Base-by-base conservation (phyloP, 2,113 vertebrate species). In the Lucifuga dentata region DNA sequence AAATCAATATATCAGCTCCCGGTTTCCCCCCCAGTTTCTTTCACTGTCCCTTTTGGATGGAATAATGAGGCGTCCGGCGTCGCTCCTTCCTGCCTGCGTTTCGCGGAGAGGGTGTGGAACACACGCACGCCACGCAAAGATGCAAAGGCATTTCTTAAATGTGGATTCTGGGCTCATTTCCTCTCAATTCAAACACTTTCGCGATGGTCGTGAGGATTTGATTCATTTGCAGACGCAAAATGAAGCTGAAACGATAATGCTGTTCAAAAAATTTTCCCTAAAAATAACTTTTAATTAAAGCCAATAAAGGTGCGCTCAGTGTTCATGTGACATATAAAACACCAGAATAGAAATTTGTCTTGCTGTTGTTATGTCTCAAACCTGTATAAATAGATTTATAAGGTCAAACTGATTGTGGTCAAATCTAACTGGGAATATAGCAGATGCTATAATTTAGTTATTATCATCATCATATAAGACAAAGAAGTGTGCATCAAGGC, bases 51-150 rank as follows among this genome's bases (percentile, higher is more conserved):
- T 7, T 62, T 35, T 26, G 67, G 56, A 39, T 66, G 70, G 59
- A 60, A 63, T 62, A 76, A 68, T 36, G 70, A 63, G 70, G 84
- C 80, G 70, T 81, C 70, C 81, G 53, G 40, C 78, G 80, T 74
- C 86, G 74, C 83, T 58, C 69, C 76, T 66, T 15, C 77, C 73
- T 55, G 71, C 77, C 58, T 83, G 68, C 85, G 81, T 80, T 69
- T 84, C 21, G 66, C 74, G 60, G 73, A 44, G 82, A 85, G 90
- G 87, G 90, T 88, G 90, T 86, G 86, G 85, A 52, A 77, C 71
- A 83, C 86, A 88, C 80, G 78, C 83, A 75, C 83, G 84, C 75
- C 85, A 85, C 89, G 89, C 89, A 84, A 89, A 87, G 90, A 90
- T 86, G 86, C 88, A 83, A 84, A 81, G 81, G 86, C 84, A 84